Base-by-base conservation (phyloP, 2,113 vertebrate genomes). In the Zapornia atra region DNA sequence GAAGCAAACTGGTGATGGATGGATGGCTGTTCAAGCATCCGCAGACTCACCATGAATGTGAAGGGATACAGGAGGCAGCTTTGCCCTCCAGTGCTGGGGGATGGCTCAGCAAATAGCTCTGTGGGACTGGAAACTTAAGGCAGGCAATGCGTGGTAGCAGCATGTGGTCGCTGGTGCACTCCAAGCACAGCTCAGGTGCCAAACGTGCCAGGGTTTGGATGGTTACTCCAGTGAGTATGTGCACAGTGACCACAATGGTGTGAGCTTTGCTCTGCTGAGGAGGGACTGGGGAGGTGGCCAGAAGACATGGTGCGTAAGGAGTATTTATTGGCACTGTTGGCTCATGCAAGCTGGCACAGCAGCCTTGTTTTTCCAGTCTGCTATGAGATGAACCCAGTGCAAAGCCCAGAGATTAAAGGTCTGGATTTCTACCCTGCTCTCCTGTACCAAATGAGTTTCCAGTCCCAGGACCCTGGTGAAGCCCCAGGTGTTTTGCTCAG, bases 201-300 rank as follows among this genome's bases (percentile, higher is more conserved):
- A 17, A 17, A 44, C 0, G 1, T 36, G 42, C 71, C 26, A 11
- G 31, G 60, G 13, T 33, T 54, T 61, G 53, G 38, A 14, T 50
- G n/a, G 3, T 42, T 3, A 13, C 56, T 9, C 22, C 42, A 59
- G 9, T 29, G 50, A 59, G 19, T 28, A 26, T 0, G 2, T 19
- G 42, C 29, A 15, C 34, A 57, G 57, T 38, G 42, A 26, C 17
- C 40, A 70, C 29, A 15, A 19, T 0, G 5, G 29, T 18, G 29
- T 33, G 44, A 66, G 44, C 60, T 78, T 54, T 78, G 59, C 44
- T 82, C 71, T 59, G 71, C 46, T 36, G 46, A 63, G 34, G 68
- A 42, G 68, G 48, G 18, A 4, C 0, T 11, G 50, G 28, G 61
- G 42, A 50, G 16, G 11, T 1, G 2, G 31, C 22, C 48, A 34